phyloP scores from a whole-genome alignment of 1,140 invertebrate species.

The Idris sp. region DNA sequence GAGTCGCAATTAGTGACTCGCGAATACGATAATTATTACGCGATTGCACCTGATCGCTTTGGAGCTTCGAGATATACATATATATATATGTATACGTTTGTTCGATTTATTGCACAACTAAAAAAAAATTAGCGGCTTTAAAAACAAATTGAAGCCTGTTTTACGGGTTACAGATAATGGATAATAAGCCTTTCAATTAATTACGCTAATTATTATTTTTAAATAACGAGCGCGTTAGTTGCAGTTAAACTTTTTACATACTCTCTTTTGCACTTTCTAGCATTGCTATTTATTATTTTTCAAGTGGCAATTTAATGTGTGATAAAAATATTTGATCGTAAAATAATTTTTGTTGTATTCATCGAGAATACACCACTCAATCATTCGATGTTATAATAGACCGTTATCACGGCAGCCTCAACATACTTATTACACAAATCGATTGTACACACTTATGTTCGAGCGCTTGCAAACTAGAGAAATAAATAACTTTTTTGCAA shows the following conservation, averaged over 20 bases:
- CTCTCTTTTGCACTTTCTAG: no score
- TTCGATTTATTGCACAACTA: conserved; percentile 58
- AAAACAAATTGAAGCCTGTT: conserved; percentile 51
- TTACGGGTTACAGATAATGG: conserved; percentile 27
- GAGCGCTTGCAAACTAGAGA: no score
- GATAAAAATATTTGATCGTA: no score
- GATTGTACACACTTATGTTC: conserved; percentile 33
- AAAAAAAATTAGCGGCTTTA: conserved; percentile 42
- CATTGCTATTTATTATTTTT: no score
- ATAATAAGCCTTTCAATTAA: conserved; percentile 42
- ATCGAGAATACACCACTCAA: conserved; percentile 21
- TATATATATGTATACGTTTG: no score
- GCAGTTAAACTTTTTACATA: no score
- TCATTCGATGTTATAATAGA: conserved; percentile 34
- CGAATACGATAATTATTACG: conserved; percentile 65
- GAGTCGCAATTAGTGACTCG: conserved; percentile 65
- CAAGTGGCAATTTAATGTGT: no score
- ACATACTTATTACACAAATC: conserved; percentile 47
- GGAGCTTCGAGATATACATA: conserved; percentile 28
- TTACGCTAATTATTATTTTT: conserved; percentile 37
- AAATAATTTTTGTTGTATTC: no score
- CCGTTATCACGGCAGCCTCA: conserved; percentile 44
- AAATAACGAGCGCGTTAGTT: conserved; percentile 14
- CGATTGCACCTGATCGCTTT: conserved; percentile 63
- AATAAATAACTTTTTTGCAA: no score